Conservation (phyloP, 2,797 vertebrate genomes). For the Xiphorhynchus erythropygius region DNA sequence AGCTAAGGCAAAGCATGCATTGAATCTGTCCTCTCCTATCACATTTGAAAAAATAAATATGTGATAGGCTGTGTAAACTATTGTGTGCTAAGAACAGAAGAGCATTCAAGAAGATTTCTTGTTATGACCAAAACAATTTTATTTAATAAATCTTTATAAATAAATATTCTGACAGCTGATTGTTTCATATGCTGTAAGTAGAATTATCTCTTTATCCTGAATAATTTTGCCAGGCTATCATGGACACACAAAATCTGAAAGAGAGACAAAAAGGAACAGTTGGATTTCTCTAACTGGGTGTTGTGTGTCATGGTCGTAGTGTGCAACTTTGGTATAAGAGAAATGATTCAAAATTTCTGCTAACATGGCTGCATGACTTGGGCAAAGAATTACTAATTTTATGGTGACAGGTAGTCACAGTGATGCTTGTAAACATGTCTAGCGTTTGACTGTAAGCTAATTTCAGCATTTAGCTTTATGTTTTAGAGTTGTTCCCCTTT, state of each 20-base stretch:
- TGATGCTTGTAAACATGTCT: neutral
- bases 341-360: neutral
- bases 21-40: neutral
- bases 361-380: neutral
- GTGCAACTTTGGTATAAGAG: neutral
- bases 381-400: neutral
- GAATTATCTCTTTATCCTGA: neutral
- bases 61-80: neutral
- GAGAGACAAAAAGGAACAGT: neutral
- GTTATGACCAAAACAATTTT: neutral
- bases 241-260: neutral
- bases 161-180: neutral
- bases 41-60: neutral
- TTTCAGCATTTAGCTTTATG: neutral
- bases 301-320: neutral
- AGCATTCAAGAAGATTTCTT: neutral
- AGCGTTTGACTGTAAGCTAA: neutral
- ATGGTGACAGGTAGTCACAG: neutral
- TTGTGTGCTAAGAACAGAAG: neutral
- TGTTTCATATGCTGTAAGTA: neutral
- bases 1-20: neutral
- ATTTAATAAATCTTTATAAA: neutral
- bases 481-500: neutral
- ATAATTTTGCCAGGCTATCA: neutral
- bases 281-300: neutral